Base-by-base conservation (phyloP, 2,888 invertebrate species). In the Apodemia mormo region DNA sequence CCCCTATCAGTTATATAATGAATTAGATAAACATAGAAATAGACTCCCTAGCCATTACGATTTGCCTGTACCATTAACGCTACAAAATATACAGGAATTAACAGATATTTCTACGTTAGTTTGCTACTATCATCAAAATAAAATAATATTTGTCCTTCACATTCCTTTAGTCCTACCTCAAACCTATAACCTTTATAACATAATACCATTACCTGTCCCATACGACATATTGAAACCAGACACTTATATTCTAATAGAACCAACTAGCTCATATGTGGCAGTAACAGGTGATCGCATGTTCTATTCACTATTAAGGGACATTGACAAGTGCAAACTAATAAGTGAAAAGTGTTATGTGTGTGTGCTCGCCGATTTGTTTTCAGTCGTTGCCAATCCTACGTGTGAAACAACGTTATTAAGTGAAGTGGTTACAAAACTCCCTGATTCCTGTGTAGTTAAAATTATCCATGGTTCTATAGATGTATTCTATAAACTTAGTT, bases 341-440 rank as follows among this genome's bases (percentile, higher is more conserved):
- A 52, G 66, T 66, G 52, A 66, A 66, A 66, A 66, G 52, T 66
- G 66, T 40, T 52, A 49, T 43, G 65, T 65, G 65, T 22, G 65
- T 65, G 65, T 22, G 65, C 45, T 65, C 22, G 40, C 40, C 22
- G 29, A 65, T 30, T 43, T 66, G 43, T 66, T 30, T 49, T 45
- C 45, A 43, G 66, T 66, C 45, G 49, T 66, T 14, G 66, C 65
- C 43, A 65, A 65, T 22, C 45, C 65, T 43, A 66, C 49, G 30
- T 66, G 66, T 66, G 66, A 66, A 66, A 66, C 66, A 14, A 43
- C 30, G 40, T 43, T 65, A 49, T 29, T 66, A 66, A 66, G 66
- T 49, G 30, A 49, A 49, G 49, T 66, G 30, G 66, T 66, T 29
- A 49, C 29, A n/a, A 66, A 66, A 49, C 43, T 66, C 40, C 66